Percentiles rank a stretch among this genome's conserved stretches.
phyloP scores from a whole-genome alignment of 2,113 vertebrate genomes.

The Hydrochoerus hydrochaeris region DNA sequence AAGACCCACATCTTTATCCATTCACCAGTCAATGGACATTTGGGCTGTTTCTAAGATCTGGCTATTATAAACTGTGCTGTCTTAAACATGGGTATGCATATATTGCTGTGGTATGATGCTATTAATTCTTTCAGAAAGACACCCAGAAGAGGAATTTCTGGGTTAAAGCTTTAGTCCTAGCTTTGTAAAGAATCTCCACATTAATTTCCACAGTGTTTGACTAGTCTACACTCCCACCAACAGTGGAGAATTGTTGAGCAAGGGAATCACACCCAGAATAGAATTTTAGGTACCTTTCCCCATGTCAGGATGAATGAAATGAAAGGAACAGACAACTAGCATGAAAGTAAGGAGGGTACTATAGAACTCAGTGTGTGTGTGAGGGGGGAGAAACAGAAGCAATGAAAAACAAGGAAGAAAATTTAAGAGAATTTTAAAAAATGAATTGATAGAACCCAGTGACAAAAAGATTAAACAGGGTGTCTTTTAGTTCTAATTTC shows the following conservation, averaged over 20 bases:
- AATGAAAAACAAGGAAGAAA: background rate
- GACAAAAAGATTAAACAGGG: background rate
- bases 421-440: background rate
- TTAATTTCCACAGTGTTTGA: background rate
- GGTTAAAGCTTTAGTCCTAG: background rate
- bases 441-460: background rate
- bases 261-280: background rate
- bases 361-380: background rate
- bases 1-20: background rate
- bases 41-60: background rate
- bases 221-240: background rate
- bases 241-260: background rate
- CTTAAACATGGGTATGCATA: background rate
- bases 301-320: background rate
- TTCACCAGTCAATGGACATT: background rate
- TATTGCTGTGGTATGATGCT: background rate
- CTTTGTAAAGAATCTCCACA: background rate
- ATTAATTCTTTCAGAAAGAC: background rate
- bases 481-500: background rate
- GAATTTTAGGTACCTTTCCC: background rate
- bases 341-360: background rate
- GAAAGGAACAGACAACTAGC: background rate
- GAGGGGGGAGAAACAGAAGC: background rate
- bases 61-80: background rate
- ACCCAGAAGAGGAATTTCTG: background rate